These are phyloP conservation scores for Genyomyrus donnyi DNA, from an alignment of 2,113 vertebrate genomes.

Conservation along the genomic window DNA sequence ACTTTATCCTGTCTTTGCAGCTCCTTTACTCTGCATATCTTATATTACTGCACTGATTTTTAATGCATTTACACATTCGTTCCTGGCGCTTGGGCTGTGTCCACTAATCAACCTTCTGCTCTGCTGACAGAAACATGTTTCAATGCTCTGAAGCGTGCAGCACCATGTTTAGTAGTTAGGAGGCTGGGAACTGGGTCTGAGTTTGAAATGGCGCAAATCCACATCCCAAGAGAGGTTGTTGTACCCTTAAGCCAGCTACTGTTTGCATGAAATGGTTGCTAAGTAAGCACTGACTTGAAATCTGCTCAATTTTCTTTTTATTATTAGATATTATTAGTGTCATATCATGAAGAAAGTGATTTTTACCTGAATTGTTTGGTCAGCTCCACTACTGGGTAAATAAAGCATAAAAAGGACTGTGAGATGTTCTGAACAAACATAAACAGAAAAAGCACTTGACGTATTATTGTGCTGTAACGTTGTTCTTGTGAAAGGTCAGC, in stretches of 20 bases:
- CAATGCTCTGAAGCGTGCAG: background rate
- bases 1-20: background rate
- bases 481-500: background rate
- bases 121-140: background rate
- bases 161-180: background rate
- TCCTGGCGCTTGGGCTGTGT: background rate
- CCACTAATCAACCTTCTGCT: background rate
- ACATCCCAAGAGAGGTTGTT: background rate
- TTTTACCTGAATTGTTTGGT: background rate
- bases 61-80: background rate
- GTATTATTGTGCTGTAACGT: background rate
- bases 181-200: background rate
- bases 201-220: background rate
- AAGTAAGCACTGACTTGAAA: background rate
- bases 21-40: background rate
- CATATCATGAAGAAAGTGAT: background rate
- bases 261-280: background rate
- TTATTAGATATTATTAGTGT: background rate
- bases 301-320: background rate
- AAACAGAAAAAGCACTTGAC: background rate
- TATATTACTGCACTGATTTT: background rate
- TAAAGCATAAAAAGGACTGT: background rate
- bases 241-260: background rate
- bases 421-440: background rate
- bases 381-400: background rate